Base-by-base conservation (phyloP, 2,113 vertebrate genomes). In the Leptosomus discolor region DNA sequence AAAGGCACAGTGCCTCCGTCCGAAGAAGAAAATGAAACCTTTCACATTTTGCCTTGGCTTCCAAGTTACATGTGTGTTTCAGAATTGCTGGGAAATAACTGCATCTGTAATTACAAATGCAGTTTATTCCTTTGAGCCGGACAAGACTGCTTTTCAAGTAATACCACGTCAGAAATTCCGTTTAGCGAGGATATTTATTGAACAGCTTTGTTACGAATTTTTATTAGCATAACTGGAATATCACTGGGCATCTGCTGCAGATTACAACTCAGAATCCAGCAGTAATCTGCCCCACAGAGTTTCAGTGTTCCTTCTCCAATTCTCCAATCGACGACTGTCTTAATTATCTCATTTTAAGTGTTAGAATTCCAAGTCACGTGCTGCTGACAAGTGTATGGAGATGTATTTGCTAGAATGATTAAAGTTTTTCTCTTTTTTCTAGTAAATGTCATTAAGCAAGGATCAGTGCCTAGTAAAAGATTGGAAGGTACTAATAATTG, bases 231-330 rank as follows among this genome's bases (percentile, higher is more conserved):
- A 13, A 48, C 5, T 63, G 79, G 43, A 61, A 5, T 39, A 18
- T 17, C 58, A 13, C 58, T 61, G 63, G 50, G 5, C 9, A 9
- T 36, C 61, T 37, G 50, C 78, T 79, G 1, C 15, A 5, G 7
- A 2, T 23, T 75, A 41, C 45, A 53, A 17, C n/a, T 10, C 24
- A 69, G 39, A 65, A 27, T 15, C 21, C 30, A 46, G 30, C 7
- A 60, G 21, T 17, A 9, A 29, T 24, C 61, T 73, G 43, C 64
- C 68, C 46, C 10, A 0, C 0, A 0, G 12, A 15, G 23, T 63
- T 37, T 22, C 67, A 54, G 43, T 30, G 30, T 80, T 90, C 20
- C 36, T 67, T 61, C n/a, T 71, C 53, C 13, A 8, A n/a, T 60
- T 51, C 36, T 19, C 58, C n/a, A 5, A 11, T 37, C 34, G 36